Conservation (phyloP, 92 coral and sea anemone genomes). For the Palythoa heliodiscus region DNA sequence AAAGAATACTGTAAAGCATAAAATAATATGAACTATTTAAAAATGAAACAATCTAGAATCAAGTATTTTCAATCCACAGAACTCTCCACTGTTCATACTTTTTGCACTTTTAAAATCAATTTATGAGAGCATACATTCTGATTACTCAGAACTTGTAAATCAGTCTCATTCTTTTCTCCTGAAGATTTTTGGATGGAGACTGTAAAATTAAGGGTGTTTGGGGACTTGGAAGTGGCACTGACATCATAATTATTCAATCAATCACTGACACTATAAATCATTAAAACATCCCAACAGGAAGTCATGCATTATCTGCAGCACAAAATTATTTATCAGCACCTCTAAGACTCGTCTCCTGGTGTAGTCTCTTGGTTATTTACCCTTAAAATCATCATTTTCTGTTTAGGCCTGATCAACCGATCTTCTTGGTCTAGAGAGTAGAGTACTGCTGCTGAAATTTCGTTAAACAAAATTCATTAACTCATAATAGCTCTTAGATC, state of each 20-base stretch:
- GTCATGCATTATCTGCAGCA: too few species aligned
- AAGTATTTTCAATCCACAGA: not conserved
- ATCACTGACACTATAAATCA: not conserved
- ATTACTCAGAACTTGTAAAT: not conserved
- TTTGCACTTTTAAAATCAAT: too few species aligned
- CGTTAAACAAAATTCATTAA: too few species aligned
- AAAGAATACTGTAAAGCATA: not conserved
- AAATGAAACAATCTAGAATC: not conserved
- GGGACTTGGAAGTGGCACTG: not conserved
- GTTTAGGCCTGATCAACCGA: too few species aligned
- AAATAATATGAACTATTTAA: not conserved
- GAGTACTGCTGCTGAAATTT: too few species aligned
- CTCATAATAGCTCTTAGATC: too few species aligned
- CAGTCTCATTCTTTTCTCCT: not conserved
- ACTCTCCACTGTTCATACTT: not conserved
- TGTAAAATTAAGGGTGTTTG: too few species aligned
- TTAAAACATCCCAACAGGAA: too few species aligned
- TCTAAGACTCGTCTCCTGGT: slow-evolving; percentile 22
- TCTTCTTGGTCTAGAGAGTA: too few species aligned
- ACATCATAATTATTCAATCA: not conserved
- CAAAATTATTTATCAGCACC: not conserved
- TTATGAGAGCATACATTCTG: not conserved
- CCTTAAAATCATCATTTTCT: too few species aligned
- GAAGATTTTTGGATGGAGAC: not conserved
- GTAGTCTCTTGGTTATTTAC: too few species aligned